Base-by-base conservation (phyloP, 2,888 invertebrate genomes). In the Ptycholaimellus sp. region DNA sequence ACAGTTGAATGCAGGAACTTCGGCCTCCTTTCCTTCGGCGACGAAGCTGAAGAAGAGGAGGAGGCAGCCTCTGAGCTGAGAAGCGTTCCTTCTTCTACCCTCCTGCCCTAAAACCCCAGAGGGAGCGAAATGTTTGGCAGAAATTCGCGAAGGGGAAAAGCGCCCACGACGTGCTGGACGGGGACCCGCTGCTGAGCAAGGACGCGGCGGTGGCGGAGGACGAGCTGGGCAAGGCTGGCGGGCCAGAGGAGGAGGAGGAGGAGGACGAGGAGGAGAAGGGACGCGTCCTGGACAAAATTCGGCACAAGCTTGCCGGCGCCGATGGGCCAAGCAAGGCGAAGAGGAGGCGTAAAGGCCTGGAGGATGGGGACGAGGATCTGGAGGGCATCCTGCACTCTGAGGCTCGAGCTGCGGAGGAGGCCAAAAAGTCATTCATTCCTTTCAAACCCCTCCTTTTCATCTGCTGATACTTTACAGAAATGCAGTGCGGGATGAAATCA, bases 21-120 rank as follows among this genome's bases (percentile, higher is more conserved):
- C 54, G 82, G 78, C 30, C 66, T 99, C 2, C 65, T 99, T 2
- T 93, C 93, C 0, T 99, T 96, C 62, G 96, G 96, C 0, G 81
- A 78, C 44, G 71, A 71, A 50, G 90, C 87, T 0, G 87, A 90
- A 54, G 90, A 83, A 53, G 90, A 90, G 51, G 90, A 93, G 53
- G 77, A 76, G 41, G 78, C 81, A 19, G 22, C 48, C 36, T 18
- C 20, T 7, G 48, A 53, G 40, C 73, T 70, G 47, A 70, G 70
- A 48, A 69, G 72, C 53, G 74, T 71, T 51, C 64, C 27, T 17
- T 9, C 6, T 13, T 29, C 31, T 42, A 19, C 5, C 39, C 5
- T 9, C 16, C 22, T 30, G 23, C 5, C 4, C 16, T 14, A 39
- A 3, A 13, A 11, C 14, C 13, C 28, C 19, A 29, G 23, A 11